Evolutionary conservation across 2,113 vertebrate species (phyloP), one percentile per base, ranked within the genome.

Genomic region (Phoenicopterus ruber): DNA sequence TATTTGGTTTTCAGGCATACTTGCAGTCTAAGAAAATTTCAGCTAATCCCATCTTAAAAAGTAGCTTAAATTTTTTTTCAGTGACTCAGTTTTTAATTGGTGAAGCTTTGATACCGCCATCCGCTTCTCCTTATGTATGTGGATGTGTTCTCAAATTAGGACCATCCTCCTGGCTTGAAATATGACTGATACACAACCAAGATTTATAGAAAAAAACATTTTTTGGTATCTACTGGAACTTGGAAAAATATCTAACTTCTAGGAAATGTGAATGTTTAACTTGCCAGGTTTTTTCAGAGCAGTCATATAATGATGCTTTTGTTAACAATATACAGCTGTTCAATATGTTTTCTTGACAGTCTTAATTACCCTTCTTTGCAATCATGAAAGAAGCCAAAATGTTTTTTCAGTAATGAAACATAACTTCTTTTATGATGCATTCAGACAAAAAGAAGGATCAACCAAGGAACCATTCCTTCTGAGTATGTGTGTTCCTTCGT

Each of bases 321-420:
- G 97, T 98, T 97, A 98, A 97, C 94, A 89, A 58, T 97, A 94
- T 97, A 96, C 96, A 97, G 95, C 96, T 97, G 93, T 77, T 96
- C 88, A 57, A 1, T 97, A 85, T 96, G 95, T 97, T 97, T 98
- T 97, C 96, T 93, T 96, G 97, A 97, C 97, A 96, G 82, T 97
- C 96, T 90, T 97, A 98, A 98, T 98, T 97, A 97, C 94, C 91
- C 87, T 96, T 97, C 97, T 97, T 97, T 97, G 95, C 78, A 58
- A 82, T 90, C 65, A 38, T 97, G 86, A 97, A 96, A 97, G 91
- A 96, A 98, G 93, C 95, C 94, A 96, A 95, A 97, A 95, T 94
- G 85, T 94, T 98, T 94, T 95, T 98, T 95, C 91, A 73, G 74
- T 86, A 96, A 88, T 77, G 82, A 96, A 96, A 96, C 81, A 69